Conservation (phyloP, 2,113 vertebrate genomes). For the Scartelaos histophorus region DNA sequence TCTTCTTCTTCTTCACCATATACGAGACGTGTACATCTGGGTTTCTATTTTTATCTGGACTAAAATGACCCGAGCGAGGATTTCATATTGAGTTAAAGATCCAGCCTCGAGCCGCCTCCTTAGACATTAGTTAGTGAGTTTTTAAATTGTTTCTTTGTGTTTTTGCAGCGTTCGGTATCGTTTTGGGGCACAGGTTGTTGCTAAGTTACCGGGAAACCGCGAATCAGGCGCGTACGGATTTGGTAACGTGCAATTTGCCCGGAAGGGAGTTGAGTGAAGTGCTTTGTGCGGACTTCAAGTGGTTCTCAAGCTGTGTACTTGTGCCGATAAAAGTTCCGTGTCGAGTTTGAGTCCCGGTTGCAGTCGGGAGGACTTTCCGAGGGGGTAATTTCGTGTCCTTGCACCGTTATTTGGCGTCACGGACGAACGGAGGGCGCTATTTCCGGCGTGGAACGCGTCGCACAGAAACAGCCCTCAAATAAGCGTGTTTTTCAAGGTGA, state of each 20-base stretch:
- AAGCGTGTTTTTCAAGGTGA: no score
- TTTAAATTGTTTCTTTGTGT: neutral
- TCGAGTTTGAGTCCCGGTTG: neutral
- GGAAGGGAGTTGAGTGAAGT: neutral
- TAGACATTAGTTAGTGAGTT: no score
- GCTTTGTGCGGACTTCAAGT: neutral
- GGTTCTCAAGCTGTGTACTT: no score
- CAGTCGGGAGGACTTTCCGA: no score
- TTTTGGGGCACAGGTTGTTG: neutral
- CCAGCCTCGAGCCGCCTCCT: no score
- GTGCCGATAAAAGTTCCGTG: neutral
- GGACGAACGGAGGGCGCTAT: no score
- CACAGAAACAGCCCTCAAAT: no score
- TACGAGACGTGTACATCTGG: neutral
- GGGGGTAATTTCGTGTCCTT: neutral
- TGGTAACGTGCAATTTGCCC: neutral
- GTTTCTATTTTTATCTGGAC: neutral
- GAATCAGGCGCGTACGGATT: neutral
- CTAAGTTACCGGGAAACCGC: neutral
- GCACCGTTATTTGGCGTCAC: no score
- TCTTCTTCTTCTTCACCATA: neutral
- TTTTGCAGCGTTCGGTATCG: neutral
- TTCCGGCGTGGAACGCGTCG: no score
- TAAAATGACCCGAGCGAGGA: neutral
- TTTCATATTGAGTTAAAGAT: neutral